Evolutionary conservation across 2,113 vertebrate species (phyloP).

Genomic region (Hippoglossus stenolepis): DNA sequence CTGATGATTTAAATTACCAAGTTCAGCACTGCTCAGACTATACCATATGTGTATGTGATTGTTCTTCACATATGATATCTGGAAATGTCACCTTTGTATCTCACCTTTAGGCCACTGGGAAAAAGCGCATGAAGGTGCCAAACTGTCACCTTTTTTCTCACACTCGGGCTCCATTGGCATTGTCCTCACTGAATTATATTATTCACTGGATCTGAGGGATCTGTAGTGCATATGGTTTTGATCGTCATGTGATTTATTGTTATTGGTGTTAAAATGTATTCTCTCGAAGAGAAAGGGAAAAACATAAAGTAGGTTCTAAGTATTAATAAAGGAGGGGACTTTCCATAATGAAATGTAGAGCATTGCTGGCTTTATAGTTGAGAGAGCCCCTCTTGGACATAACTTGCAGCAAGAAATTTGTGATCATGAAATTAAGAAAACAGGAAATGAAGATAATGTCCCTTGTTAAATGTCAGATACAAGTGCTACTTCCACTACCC

Average conservation of each 20-base stretch:
- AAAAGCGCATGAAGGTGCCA: conserved; percentile 52
- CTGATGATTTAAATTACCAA: conserved; percentile 63
- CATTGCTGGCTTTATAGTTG: too few species aligned
- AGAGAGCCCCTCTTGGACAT: too few species aligned
- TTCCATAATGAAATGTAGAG: too few species aligned
- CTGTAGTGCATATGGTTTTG: background rate
- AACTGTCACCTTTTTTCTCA: conserved; percentile 60
- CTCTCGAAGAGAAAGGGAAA: background rate
- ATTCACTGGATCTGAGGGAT: conserved; percentile 2
- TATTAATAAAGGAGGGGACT: too few species aligned
- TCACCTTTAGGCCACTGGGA: conserved; percentile 66
- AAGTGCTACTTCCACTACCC: too few species aligned
- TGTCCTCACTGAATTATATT: background rate
- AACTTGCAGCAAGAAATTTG: background rate
- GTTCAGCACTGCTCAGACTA: conserved; percentile 42
- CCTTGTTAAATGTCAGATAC: too few species aligned
- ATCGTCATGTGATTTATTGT: background rate
- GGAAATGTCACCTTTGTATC: conserved; percentile 67
- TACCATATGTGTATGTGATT: conserved; percentile 67
- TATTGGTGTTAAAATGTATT: background rate
- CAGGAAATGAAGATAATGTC: too few species aligned
- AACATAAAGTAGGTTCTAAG: background rate
- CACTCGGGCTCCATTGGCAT: conserved; percentile 36
- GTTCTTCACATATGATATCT: conserved; percentile 61
- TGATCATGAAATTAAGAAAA: too few species aligned